Conservation (phyloP, 2,797 vertebrate species). For the Pogoniulus pusillus region DNA sequence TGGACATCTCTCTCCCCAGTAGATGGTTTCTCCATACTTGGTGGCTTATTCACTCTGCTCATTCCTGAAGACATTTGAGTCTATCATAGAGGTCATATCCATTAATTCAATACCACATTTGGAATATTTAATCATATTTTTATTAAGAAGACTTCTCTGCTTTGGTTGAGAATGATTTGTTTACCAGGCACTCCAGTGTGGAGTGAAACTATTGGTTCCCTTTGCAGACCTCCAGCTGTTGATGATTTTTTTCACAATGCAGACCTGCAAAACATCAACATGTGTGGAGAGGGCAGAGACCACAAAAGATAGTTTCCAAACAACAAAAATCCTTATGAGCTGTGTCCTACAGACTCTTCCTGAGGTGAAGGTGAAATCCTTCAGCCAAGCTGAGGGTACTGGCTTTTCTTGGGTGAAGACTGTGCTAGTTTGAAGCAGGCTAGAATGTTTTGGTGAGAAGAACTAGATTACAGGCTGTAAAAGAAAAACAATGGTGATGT, state of each 20-base stretch:
- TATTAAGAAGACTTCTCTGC: neutral
- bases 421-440: no score
- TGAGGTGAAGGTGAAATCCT: neutral
- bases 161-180: neutral
- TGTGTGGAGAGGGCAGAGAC: neutral
- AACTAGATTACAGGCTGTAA: no score
- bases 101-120: accelerated
- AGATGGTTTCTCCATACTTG: neutral
- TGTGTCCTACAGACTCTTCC: neutral
- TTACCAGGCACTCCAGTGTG: neutral
- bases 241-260: neutral
- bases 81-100: neutral
- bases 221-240: neutral
- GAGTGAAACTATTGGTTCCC: neutral
- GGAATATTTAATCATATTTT: neutral
- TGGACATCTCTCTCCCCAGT: neutral
- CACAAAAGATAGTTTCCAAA: neutral
- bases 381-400: neutral
- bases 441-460: no score
- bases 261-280: neutral
- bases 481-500: no score
- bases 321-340: neutral
- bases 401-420: neutral
- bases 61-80: neutral
- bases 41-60: neutral